Percentiles rank a stretch among this genome's conserved stretches.
phyloP scores from a whole-genome alignment of 2,113 vertebrate species.

The Sporophila hypoxantha region DNA sequence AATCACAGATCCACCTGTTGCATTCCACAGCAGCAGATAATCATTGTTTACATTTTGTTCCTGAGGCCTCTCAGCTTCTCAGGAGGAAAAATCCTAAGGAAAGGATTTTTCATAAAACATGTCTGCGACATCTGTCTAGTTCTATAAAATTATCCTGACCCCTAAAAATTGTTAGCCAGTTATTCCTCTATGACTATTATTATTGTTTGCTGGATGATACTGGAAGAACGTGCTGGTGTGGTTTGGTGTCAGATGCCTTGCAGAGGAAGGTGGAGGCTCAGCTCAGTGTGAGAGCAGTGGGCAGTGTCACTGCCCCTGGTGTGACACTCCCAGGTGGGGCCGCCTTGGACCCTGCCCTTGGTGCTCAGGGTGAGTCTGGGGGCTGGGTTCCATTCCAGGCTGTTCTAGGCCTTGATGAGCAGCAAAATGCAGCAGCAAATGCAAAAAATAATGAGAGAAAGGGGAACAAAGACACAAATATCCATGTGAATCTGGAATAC shows the following conservation, averaged over 20 bases:
- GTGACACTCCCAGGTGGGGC: background rate
- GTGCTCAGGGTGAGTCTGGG: background rate
- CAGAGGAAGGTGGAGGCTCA: background rate
- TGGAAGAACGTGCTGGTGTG: background rate
- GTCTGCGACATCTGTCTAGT: background rate
- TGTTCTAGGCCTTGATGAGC: background rate
- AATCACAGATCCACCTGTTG: no score
- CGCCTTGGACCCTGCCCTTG: background rate
- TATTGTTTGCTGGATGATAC: background rate
- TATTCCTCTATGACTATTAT: background rate
- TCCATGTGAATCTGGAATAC: background rate
- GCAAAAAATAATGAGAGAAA: background rate
- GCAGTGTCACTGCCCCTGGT: background rate
- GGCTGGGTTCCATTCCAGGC: background rate
- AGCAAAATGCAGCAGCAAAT: background rate
- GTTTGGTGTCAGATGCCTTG: background rate
- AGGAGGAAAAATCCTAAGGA: no score
- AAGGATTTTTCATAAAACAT: no score
- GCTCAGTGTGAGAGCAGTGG: background rate
- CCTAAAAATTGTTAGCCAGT: background rate
- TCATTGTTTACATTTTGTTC: no score
- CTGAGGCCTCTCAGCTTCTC: no score
- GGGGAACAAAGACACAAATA: background rate
- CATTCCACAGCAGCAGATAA: no score
- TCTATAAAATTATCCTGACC: background rate